Percentiles rank a stretch among this genome's conserved stretches.
Evolutionary conservation across 2,888 invertebrate species (phyloP).

Genomic region (Candidula unifasciata): DNA sequence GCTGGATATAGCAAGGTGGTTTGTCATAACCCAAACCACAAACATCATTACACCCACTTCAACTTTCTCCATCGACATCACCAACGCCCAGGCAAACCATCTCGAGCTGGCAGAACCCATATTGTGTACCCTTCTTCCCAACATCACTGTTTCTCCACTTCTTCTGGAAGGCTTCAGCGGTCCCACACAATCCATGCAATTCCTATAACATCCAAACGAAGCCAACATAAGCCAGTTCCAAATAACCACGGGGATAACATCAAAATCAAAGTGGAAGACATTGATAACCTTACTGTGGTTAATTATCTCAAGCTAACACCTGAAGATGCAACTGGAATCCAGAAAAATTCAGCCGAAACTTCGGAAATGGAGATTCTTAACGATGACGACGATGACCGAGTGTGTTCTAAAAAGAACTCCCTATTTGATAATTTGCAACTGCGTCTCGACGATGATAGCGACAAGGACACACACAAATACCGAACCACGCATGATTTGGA

Average conservation of each 20-base stretch:
- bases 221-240: neutral
- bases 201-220: conserved; percentile 7
- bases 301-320: neutral
- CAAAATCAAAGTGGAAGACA: neutral
- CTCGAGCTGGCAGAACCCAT: neutral
- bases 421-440: conserved; percentile 36
- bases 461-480: neutral
- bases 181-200: conserved; percentile 48
- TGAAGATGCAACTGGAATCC: neutral
- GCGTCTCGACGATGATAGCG: neutral
- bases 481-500: no score
- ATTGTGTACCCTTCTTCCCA: neutral
- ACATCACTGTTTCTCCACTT: neutral
- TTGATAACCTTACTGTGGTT: neutral
- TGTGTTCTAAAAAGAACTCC: neutral
- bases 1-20: conserved; percentile 10
- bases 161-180: neutral
- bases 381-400: neutral
- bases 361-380: neutral
- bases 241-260: neutral
- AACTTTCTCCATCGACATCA: conserved; percentile 4
- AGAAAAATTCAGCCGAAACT: neutral
- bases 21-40: conserved; percentile 40
- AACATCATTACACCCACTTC: conserved; percentile 26
- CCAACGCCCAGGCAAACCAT: neutral